Percentiles rank a stretch among this genome's conserved stretches.
These are phyloP conservation scores for Pyrocephalus nanus DNA, from an alignment of 2,797 vertebrate genomes.

Conservation along the genomic window DNA sequence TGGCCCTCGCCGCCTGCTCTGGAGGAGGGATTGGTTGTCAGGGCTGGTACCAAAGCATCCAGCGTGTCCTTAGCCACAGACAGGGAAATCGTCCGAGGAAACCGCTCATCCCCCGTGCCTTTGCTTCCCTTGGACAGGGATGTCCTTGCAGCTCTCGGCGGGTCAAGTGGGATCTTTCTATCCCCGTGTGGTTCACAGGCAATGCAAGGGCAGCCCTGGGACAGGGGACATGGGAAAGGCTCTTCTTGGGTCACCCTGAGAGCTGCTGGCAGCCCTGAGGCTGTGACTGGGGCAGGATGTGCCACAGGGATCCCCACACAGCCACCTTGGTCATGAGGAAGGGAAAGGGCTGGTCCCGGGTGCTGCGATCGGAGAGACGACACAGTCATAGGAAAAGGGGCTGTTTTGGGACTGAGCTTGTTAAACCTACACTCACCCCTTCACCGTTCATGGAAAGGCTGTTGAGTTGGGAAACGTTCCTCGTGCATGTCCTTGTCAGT, in stretches of 20 bases:
- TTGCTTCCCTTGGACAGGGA: neutral
- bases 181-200: rapidly evolving
- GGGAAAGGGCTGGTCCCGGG: neutral
- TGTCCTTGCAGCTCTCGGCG: neutral
- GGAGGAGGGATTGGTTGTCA: neutral
- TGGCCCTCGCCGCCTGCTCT: neutral
- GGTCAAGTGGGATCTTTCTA: neutral
- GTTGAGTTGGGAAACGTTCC: neutral
- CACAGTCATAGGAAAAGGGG: rapidly evolving
- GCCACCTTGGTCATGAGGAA: neutral
- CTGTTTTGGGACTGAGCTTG: neutral
- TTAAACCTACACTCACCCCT: neutral
- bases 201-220: neutral
- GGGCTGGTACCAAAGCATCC: neutral
- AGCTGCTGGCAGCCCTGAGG: neutral
- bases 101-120: rapidly evolving
- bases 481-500: rapidly evolving
- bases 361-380: neutral
- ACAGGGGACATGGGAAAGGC: neutral
- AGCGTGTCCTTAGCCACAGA: neutral
- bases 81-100: neutral
- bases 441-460: rapidly evolving
- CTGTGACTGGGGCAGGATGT: rapidly evolving
- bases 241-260: neutral
- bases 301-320: neutral